These are phyloP conservation scores for Rhineura floridana DNA, from an alignment of 2,113 vertebrate species.

Conservation along the genomic window DNA sequence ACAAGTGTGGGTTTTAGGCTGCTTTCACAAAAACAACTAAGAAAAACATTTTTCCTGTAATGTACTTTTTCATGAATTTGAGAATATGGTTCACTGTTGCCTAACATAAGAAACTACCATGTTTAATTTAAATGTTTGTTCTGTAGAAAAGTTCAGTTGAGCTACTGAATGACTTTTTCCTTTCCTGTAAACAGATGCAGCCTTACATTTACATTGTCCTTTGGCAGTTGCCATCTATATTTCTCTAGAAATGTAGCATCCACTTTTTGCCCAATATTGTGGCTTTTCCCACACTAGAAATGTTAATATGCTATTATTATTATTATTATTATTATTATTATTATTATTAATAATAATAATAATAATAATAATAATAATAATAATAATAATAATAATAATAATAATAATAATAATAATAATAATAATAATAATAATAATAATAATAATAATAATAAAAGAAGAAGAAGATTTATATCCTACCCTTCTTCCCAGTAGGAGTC, in stretches of 20 bases:
- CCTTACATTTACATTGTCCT: no score
- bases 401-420: no score
- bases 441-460: no score
- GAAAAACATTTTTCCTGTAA: not conserved
- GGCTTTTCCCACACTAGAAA: not conserved
- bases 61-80: not conserved
- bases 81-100: not conserved
- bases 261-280: not conserved
- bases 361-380: no score
- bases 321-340: no score
- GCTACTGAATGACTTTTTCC: not conserved
- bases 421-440: no score
- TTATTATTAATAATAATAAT: no score
- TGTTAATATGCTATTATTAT: not conserved
- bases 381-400: no score
- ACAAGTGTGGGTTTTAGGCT: not conserved
- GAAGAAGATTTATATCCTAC: no score
- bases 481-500: no score
- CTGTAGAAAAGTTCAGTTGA: not conserved
- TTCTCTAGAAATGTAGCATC: not conserved
- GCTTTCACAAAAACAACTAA: not conserved
- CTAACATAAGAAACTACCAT: not conserved
- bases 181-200: not conserved
- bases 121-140: not conserved
- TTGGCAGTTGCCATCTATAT: not conserved